These are phyloP conservation scores for Cyanistes caeruleus DNA, from an alignment of 2,113 vertebrate genomes.

Conservation along the genomic window DNA sequence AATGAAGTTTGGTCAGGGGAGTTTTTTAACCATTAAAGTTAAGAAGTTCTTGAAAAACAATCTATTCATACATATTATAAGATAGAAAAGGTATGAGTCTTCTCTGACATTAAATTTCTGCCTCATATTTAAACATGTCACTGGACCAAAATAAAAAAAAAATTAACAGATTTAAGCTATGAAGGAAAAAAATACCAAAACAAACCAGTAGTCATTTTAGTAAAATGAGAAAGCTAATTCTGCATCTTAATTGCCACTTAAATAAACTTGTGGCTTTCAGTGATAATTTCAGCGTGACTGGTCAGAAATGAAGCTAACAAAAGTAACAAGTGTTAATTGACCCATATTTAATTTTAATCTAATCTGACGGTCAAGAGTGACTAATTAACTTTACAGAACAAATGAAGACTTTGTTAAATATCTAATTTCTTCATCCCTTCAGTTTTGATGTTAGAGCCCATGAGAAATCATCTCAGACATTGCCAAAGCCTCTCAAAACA, in stretches of 20 bases:
- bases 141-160: neutral
- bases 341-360: constrained; percentile 64
- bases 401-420: constrained; percentile 59
- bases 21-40: neutral
- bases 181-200: neutral
- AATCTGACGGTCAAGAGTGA: constrained; percentile 47
- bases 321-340: constrained; percentile 59
- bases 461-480: constrained; percentile 38
- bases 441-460: constrained; percentile 18
- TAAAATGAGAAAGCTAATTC: neutral
- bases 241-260: neutral
- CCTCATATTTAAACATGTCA: neutral
- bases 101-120: neutral
- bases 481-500: constrained; percentile 36
- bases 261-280: neutral
- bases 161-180: neutral
- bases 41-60: neutral
- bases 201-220: neutral
- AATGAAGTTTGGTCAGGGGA: neutral
- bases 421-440: constrained; percentile 30
- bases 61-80: neutral
- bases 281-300: constrained; percentile 5
- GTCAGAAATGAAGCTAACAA: constrained; percentile 36
- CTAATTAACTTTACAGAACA: constrained; percentile 57
- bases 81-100: neutral